Percentiles rank a stretch among this genome's conserved stretches.
phyloP scores from a whole-genome alignment of 2,113 vertebrate genomes.

The Crypturellus undulatus region DNA sequence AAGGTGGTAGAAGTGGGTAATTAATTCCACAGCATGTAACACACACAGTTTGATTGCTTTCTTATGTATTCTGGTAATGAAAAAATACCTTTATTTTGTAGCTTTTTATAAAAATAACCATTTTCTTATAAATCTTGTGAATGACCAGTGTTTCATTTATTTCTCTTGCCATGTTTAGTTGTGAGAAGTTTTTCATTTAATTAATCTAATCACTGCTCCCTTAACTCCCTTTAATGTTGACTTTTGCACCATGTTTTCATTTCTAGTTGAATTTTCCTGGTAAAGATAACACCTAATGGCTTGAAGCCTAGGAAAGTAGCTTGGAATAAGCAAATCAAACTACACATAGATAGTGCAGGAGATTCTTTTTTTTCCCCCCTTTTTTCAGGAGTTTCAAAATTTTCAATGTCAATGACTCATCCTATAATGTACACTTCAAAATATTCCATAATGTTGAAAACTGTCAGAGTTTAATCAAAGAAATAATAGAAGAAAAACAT shows the following conservation, averaged over 20 bases:
- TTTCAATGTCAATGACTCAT: constrained; percentile 55
- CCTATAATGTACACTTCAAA: constrained; percentile 24
- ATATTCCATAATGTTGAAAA: constrained; percentile 23
- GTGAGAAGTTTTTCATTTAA: background rate
- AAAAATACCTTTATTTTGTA: background rate
- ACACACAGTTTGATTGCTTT: background rate
- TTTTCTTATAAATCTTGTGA: background rate
- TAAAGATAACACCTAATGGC: background rate
- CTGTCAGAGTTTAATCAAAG: background rate
- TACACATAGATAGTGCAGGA: constrained; percentile 15
- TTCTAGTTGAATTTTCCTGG: background rate
- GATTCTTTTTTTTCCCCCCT: no score
- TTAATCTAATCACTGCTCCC: background rate
- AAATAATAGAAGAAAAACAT: constrained; percentile 2
- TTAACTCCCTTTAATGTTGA: background rate
- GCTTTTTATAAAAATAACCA: background rate
- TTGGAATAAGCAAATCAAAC: constrained; percentile 28
- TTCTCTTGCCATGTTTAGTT: background rate
- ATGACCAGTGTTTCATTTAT: background rate
- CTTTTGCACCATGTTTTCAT: background rate
- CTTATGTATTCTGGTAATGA: background rate
- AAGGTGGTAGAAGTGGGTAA: constrained; percentile 70
- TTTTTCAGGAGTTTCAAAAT: background rate
- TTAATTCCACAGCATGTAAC: constrained; percentile 35
- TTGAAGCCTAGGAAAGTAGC: background rate